Evolutionary conservation across 2,113 vertebrate species (phyloP), one percentile per base, ranked within the genome.

Genomic region (Himantopus leucocephalus): DNA sequence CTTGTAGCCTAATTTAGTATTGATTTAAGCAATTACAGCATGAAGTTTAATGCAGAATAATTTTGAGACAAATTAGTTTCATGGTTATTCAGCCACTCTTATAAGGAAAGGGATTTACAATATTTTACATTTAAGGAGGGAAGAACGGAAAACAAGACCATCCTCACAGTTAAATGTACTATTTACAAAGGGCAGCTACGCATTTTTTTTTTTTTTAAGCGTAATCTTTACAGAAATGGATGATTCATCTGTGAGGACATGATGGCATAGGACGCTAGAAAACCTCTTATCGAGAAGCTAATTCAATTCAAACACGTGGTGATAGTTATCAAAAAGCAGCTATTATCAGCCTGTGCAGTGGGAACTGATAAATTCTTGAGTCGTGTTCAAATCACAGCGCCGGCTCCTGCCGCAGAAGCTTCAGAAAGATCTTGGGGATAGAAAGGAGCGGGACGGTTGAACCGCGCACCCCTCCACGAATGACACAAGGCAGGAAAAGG

Each of bases 21-120:
- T 63, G 92, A 95, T 92, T 96, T 71, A 47, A 88, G 74, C 96
- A 96, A 92, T 83, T 94, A 83, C 85, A 86, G 90, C 63, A 32
- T 56, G 45, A 74, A 84, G 78, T 91, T 94, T 78, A 84, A 92
- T 5, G 68, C 35, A 15, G 85, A 97, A 84, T 75, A 59, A 96
- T 84, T 91, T 35, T 3, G 76, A 90, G 71, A 71, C 85, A 66
- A 90, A 94, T 83, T 24, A 67, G 56, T 72, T 94, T 77, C 88
- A 27, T 5, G 59, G 59, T 79, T 92, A 35, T 53, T 94, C 77
- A 56, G 62, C 5, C 45, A 2, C 34, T 32, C 63, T 30, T 53
- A 12, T 16, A 41, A 83, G 64, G 52, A n/a, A 72, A 83, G 21
- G 48, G 7, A 39, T 52, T 93, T n/a, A 22, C 19, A 71, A 5